Evolutionary conservation across 2,888 invertebrate genomes (phyloP).

Genomic region (Sminthurinus aureus): DNA sequence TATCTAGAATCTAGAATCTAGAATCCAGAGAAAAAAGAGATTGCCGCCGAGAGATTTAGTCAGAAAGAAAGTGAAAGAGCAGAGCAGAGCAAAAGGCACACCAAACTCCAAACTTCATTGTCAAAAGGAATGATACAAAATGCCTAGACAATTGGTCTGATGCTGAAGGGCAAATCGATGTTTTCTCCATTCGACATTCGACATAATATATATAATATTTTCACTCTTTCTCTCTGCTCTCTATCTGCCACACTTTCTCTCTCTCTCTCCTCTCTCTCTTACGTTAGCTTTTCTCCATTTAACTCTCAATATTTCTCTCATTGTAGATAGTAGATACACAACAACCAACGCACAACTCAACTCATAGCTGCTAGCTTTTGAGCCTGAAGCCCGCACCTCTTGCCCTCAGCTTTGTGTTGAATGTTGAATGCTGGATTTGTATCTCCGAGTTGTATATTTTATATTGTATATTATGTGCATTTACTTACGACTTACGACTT

Average conservation of each 20-base stretch:
- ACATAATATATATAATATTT: not conserved
- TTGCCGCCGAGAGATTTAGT: not conserved
- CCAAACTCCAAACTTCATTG: not conserved
- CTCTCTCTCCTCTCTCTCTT: not conserved
- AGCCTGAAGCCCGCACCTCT: too few species aligned
- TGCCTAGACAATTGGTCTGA: not conserved
- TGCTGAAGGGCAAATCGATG: not conserved
- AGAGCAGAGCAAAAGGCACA: not conserved
- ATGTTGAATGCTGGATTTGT: too few species aligned
- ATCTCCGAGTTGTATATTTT: too few species aligned
- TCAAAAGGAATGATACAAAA: constrained; percentile 3
- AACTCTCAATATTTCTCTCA: not conserved
- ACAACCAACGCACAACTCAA: too few species aligned
- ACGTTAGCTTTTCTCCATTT: not conserved
- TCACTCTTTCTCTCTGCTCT: not conserved
- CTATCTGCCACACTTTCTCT: too few species aligned
- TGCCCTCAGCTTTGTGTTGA: too few species aligned
- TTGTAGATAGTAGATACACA: too few species aligned
- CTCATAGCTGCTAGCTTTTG: too few species aligned
- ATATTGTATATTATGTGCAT: too few species aligned
- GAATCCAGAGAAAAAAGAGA: too few species aligned
- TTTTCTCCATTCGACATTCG: not conserved
- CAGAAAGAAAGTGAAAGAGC: constrained; percentile 2
- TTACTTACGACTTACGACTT: too few species aligned
- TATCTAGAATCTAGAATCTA: too few species aligned